Evolutionary conservation across 2,113 vertebrate genomes (phyloP).

Genomic region (Nothoprocta perdicaria): DNA sequence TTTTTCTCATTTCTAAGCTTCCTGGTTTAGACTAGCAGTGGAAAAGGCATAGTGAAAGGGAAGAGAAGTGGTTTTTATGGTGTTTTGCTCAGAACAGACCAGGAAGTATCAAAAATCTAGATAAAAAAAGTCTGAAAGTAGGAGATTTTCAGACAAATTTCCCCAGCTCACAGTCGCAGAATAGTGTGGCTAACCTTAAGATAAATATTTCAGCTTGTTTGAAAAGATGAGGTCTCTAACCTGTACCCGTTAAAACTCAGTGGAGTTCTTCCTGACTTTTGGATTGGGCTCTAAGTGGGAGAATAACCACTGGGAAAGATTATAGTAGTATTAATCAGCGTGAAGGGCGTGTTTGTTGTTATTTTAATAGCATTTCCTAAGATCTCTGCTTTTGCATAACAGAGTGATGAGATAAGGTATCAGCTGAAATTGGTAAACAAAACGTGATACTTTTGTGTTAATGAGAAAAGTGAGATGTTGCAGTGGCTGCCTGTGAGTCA

Average conservation of each 20-base stretch:
- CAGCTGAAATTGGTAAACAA: background rate
- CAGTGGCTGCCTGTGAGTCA: background rate
- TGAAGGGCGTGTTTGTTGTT: background rate
- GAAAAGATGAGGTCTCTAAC: background rate
- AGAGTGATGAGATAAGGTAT: background rate
- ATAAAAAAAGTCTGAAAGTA: constrained; percentile 2
- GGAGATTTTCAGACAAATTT: constrained; percentile 32
- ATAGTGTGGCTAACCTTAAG: background rate
- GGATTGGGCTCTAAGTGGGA: background rate
- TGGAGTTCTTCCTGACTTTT: background rate
- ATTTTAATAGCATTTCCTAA: background rate
- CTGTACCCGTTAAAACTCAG: background rate
- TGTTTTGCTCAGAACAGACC: constrained; percentile 29
- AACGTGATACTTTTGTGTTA: background rate
- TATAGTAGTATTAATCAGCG: background rate
- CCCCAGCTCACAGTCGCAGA: background rate
- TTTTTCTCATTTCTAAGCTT: constrained; percentile 18
- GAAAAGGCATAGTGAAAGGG: background rate
- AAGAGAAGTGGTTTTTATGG: constrained; percentile 18
- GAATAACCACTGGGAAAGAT: background rate
- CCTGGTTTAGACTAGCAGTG: background rate
- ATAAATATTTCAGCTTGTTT: constrained; percentile 7
- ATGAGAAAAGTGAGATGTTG: background rate
- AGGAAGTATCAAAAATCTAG: constrained; percentile 38
- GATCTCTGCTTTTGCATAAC: background rate